A percentile compares a stretch with the other conserved stretches of the same genome.
These are phyloP conservation scores for Idaea dimidiata DNA, from an alignment of 2,888 invertebrate species.

Conservation along the genomic window DNA sequence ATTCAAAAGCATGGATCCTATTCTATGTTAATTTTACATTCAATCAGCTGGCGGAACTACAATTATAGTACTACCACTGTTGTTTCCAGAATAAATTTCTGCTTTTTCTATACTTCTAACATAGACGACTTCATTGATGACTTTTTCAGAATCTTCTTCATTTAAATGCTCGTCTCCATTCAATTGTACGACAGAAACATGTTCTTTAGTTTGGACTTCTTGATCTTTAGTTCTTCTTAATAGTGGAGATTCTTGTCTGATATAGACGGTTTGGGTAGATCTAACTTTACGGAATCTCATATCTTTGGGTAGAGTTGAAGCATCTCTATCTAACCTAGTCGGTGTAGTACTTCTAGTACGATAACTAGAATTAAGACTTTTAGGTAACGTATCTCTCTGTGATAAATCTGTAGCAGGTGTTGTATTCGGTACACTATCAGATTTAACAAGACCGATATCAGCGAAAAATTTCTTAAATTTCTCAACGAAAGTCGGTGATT, in stretches of 20 bases:
- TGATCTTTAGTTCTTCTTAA: slow-evolving; percentile 34
- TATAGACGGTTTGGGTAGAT: slow-evolving; percentile 71
- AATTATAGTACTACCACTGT: slow-evolving; percentile 73
- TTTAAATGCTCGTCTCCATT: slow-evolving; percentile 62
- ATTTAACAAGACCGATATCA: slow-evolving; percentile 66
- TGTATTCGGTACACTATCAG: slow-evolving; percentile 44
- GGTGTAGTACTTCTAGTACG: slow-evolving; percentile 61
- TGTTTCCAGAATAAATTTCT: slow-evolving; percentile 59
- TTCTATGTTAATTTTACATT: slow-evolving; percentile 26
- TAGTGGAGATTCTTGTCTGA: slow-evolving; percentile 58
- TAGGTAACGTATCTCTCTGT: slow-evolving; percentile 57
- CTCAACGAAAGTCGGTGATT: slow-evolving; percentile 72
- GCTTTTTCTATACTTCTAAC: slow-evolving; percentile 60
- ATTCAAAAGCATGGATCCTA: slow-evolving; percentile 42
- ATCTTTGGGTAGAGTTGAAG: slow-evolving; percentile 70
- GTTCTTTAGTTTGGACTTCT: slow-evolving; percentile 52
- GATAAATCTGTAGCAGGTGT: slow-evolving; percentile 21
- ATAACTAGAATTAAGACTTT: slow-evolving; percentile 61
- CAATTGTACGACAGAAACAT: slow-evolving; percentile 66
- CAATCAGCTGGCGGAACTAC: slow-evolving; percentile 72
- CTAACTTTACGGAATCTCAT: slow-evolving; percentile 71
- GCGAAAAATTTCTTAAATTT: slow-evolving; percentile 73
- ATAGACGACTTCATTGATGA: slow-evolving; percentile 60
- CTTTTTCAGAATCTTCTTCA: slow-evolving; percentile 48
- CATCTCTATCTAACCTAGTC: slow-evolving; percentile 52